phyloP scores from a whole-genome alignment of 2,888 invertebrate genomes.

The Augochlorella aurata region DNA sequence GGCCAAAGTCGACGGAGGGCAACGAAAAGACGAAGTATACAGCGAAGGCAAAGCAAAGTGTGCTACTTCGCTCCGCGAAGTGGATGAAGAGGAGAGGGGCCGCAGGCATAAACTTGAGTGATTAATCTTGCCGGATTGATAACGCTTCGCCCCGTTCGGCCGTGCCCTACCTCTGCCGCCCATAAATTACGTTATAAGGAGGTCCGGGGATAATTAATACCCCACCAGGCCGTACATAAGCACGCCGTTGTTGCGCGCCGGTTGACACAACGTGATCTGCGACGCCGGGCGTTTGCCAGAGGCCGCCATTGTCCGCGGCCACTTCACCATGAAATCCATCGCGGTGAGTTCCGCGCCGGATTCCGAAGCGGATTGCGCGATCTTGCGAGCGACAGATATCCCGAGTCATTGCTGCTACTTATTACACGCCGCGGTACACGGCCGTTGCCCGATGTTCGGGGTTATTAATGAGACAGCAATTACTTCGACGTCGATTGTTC shows the following conservation, averaged over 20 bases:
- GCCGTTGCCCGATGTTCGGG: background rate
- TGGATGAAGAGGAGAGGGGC: slow-evolving; percentile 66
- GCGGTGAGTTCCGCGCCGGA: slow-evolving; percentile 8
- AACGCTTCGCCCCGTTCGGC: slow-evolving; percentile 67
- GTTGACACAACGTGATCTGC: slow-evolving; percentile 60
- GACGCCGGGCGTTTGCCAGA: slow-evolving; percentile 36
- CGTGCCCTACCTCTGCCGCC: slow-evolving; percentile 63
- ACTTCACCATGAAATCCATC: slow-evolving; percentile 42
- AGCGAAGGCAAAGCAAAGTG: slow-evolving; percentile 65
- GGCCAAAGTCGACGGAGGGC: slow-evolving; percentile 68
- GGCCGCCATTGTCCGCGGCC: slow-evolving; percentile 42
- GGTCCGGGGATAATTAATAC: slow-evolving; percentile 75
- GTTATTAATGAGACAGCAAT: slow-evolving; percentile 31
- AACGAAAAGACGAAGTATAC: slow-evolving; percentile 59
- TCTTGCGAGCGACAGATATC: slow-evolving; percentile 24
- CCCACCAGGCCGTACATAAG: slow-evolving; percentile 60
- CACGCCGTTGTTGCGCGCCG: slow-evolving; percentile 50
- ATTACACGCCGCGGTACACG: background rate
- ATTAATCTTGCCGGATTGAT: slow-evolving; percentile 80
- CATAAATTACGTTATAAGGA: slow-evolving; percentile 80
- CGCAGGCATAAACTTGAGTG: slow-evolving; percentile 77
- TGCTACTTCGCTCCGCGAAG: slow-evolving; percentile 75
- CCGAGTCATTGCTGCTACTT: slow-evolving; percentile 39
- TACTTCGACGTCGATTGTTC: background rate
- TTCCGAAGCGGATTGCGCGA: slow-evolving; percentile 30